These are phyloP conservation scores for Anaspis maculata DNA, from an alignment of 2,888 invertebrate genomes.

Conservation along the genomic window DNA sequence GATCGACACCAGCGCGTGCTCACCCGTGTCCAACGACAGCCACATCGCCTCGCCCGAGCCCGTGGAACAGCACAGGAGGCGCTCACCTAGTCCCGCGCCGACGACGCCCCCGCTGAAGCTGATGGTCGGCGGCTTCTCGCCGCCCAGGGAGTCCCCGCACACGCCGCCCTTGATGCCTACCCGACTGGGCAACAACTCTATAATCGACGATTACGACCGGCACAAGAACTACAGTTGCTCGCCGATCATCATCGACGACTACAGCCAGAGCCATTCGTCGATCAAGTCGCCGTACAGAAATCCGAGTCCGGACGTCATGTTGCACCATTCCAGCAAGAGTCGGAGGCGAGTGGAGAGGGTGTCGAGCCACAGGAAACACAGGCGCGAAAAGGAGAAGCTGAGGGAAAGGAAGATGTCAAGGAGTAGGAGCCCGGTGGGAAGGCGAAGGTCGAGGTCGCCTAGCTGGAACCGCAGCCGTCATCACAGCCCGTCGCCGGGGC, in stretches of 20 bases:
- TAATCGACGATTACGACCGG: constrained; percentile 19
- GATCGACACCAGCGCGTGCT: constrained; percentile 37
- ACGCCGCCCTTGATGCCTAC: constrained; percentile 46
- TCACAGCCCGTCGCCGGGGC: constrained; percentile 39
- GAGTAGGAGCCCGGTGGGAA: constrained; percentile 52
- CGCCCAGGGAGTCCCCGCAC: constrained; percentile 55
- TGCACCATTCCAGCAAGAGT: constrained; percentile 26
- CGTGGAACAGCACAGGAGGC: constrained; percentile 21
- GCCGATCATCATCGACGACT: constrained; percentile 30
- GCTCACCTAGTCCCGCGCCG: constrained; percentile 28
- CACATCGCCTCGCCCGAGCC: constrained; percentile 38
- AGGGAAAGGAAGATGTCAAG: constrained; percentile 47
- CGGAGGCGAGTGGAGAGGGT: constrained; percentile 29
- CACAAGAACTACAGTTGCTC: constrained; percentile 23
- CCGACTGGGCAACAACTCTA: constrained; percentile 6
- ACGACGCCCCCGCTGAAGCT: constrained; percentile 44
- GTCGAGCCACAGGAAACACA: constrained; percentile 37
- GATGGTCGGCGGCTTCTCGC: constrained; percentile 41
- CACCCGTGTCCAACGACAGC: constrained; percentile 41
- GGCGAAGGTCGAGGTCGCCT: constrained; percentile 48
- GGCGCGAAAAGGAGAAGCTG: constrained; percentile 43
- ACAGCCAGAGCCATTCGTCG: constrained; percentile 13
- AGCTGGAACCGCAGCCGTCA: constrained; percentile 41
- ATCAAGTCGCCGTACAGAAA: constrained; percentile 34
- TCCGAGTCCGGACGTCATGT: constrained; percentile 33